A percentile compares a stretch with the other conserved stretches of the same genome.
Conservation (phyloP, 2,888 invertebrate genomes). For the Strigamia transsilvanica region DNA sequence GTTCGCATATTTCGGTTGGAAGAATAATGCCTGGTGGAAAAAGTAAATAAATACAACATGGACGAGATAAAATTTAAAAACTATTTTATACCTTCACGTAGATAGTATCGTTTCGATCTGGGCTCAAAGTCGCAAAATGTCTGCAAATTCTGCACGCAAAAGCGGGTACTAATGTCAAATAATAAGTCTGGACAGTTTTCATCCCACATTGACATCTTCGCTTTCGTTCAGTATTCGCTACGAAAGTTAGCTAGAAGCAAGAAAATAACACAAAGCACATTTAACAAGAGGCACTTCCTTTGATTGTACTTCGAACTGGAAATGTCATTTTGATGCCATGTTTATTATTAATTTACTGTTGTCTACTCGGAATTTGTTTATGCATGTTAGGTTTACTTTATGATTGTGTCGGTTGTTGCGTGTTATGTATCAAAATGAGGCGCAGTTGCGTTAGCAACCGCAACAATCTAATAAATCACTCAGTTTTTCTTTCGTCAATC, state of each 20-base stretch:
- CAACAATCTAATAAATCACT: too few relatives aligned
- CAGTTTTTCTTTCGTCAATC: too few relatives aligned
- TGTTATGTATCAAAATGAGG: too few relatives aligned
- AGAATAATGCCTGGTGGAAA: conserved; percentile 67
- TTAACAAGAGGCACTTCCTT: neutral
- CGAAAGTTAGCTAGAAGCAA: neutral
- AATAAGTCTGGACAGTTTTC: conserved; percentile 70
- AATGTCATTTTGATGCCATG: too few relatives aligned
- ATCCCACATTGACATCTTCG: conserved; percentile 53
- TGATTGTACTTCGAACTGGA: too few relatives aligned
- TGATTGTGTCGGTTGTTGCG: too few relatives aligned
- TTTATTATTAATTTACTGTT: too few relatives aligned
- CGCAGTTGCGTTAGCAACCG: too few relatives aligned
- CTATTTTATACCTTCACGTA: conserved; percentile 65
- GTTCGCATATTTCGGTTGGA: conserved; percentile 78
- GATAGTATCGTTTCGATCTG: conserved; percentile 65
- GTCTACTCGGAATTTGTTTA: too few relatives aligned
- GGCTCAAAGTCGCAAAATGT: conserved; percentile 70
- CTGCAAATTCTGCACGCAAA: conserved; percentile 73
- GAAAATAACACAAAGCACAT: neutral
- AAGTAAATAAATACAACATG: too few relatives aligned
- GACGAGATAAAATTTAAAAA: too few relatives aligned
- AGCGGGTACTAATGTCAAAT: conserved; percentile 65
- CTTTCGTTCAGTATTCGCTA: neutral
- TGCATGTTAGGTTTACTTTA: too few relatives aligned